phyloP scores from a whole-genome alignment of 2,797 vertebrate species.

The Morelia viridis region DNA sequence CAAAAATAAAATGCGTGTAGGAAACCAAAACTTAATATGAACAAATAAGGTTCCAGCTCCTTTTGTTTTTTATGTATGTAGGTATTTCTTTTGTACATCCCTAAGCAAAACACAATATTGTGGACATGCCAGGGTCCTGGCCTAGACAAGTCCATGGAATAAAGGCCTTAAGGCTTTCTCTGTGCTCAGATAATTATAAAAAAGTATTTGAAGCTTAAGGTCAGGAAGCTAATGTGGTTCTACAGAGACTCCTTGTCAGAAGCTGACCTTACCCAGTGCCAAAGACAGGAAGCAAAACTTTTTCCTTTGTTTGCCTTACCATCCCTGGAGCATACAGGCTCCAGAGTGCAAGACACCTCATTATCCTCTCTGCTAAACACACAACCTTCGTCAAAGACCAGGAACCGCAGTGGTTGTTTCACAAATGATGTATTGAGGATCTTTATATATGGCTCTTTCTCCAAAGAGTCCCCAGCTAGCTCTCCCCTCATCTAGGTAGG shows the following conservation, averaged over 20 bases:
- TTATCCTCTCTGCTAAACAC: conserved; percentile 8
- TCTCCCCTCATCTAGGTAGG: not conserved
- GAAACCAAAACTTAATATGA: not conserved
- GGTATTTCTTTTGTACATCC: not conserved
- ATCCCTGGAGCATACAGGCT: not conserved
- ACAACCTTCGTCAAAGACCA: not conserved
- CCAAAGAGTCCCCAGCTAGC: not conserved
- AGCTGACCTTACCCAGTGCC: conserved; percentile 52
- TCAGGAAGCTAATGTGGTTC: not conserved
- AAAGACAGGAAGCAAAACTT: conserved; percentile 31
- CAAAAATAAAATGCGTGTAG: not conserved
- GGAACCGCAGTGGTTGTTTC: conserved; percentile 34
- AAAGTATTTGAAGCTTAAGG: not conserved
- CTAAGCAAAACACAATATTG: not conserved
- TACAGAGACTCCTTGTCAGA: conserved; percentile 36
- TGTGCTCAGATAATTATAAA: not conserved
- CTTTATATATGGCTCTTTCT: not conserved
- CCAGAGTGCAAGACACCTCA: not conserved
- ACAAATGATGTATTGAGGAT: not conserved
- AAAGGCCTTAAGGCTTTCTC: not conserved
- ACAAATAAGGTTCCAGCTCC: not conserved
- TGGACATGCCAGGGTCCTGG: not conserved
- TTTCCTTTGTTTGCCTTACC: conserved; percentile 18
- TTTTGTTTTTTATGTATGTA: not conserved
- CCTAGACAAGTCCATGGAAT: not conserved